Base-by-base conservation (phyloP, 2,797 vertebrate species). In the Naso thynnoides region DNA sequence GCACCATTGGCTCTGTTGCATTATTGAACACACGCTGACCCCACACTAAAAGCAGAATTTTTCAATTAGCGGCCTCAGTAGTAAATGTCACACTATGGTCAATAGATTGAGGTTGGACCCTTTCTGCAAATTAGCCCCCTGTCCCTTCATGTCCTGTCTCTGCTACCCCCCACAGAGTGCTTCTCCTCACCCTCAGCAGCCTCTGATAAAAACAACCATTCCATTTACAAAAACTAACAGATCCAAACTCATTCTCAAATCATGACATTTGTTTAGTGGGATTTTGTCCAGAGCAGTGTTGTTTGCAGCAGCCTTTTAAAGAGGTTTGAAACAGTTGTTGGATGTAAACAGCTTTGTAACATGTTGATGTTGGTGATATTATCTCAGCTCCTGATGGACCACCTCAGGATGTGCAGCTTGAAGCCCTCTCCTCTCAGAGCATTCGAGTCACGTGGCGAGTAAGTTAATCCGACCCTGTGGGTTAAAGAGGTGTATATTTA, bases 381-480 rank as follows among this genome's bases (percentile, higher is more conserved):
- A 79, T 82, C 36, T 29, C 90, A 99, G 98, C 98, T 91, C 98
- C 98, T 61, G 98, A 99, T 36, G 98, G 98, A 44, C 97, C 98
- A 15, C 98, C 98, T 59, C 97, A 98, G 88, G 98, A 99, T 11
- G 98, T 99, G 36, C 96, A 97, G 60, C 95, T 99, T 59, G 98
- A 99, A 81, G 97, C 98, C 27, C 92, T 97, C 64, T 97, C 98
- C 38, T 99, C 98, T 56, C 98, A 99, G 89, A 98, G 97, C 92
- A 98, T 99, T 91, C 92, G 96, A 88, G 97, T 99, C 78, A 95
- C 96, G 6, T 99, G 98, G 98, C 96, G 99, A 96, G 98, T 99
- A 95, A 95, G 86, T 74, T 26, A 1, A 48, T 60, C 41, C 13
- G 0, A 61, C 56, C 13, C n/a, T 11, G 41, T n/a, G 38, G 41